Evolutionary conservation across 2,113 vertebrate species (phyloP).

Genomic region (Sinocyclocheilus anshuiensis): DNA sequence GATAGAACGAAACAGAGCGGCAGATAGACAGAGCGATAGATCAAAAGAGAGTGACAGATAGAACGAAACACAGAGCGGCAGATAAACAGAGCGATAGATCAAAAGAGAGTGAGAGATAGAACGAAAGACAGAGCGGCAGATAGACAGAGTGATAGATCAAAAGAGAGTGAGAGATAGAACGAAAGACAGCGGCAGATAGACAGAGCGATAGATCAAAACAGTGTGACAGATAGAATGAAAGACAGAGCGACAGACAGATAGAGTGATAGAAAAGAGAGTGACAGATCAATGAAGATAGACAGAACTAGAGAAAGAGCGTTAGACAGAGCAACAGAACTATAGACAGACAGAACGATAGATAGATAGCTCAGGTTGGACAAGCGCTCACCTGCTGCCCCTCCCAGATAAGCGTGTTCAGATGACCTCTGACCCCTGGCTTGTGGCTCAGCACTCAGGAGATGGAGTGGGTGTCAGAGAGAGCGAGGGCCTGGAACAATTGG

Average conservation of each 20-base stretch:
- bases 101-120: not conserved
- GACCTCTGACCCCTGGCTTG: conserved; percentile 59
- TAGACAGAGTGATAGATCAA: not conserved
- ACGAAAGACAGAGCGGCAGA: not conserved
- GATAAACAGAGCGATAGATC: not conserved
- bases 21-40: not conserved
- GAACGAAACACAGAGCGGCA: no score
- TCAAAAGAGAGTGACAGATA: not conserved
- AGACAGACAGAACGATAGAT: not conserved
- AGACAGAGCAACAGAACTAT: not conserved
- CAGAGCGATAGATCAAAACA: no score
- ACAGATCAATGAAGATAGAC: not conserved
- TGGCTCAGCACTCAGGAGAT: conserved; percentile 34
- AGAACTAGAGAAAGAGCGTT: not conserved
- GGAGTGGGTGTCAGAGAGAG: conserved; percentile 65
- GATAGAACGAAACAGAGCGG: not conserved
- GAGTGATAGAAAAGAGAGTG: not conserved
- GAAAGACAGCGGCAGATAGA: no score
- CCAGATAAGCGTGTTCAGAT: conserved; percentile 47
- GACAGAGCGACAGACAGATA: not conserved
- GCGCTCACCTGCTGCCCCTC: not conserved
- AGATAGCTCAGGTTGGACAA: not conserved
- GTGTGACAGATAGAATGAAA: no score
- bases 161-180: not conserved
- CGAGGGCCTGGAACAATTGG: conserved; percentile 68